A percentile compares a stretch with the other conserved stretches of the same genome.
phyloP scores from a whole-genome alignment of 2,888 invertebrate species.

The Mesopsocus fuscifrons region DNA sequence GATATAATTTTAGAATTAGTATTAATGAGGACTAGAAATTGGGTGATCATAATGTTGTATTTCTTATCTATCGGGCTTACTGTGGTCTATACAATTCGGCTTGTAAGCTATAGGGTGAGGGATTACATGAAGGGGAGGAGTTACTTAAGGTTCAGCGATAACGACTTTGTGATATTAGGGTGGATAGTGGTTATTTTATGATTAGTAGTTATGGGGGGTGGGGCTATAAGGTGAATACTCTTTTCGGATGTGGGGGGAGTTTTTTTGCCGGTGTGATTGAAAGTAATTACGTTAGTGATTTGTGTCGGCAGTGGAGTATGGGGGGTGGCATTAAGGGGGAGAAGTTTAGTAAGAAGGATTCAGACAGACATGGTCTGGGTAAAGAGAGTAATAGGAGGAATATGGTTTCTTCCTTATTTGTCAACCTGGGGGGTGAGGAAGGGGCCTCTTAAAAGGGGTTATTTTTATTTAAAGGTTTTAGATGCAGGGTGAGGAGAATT shows the following conservation, averaged over 20 bases:
- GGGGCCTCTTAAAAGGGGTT: conserved; percentile 28
- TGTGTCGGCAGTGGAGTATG: background rate
- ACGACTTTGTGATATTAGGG: conserved; percentile 29
- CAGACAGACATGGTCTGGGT: conserved; percentile 24
- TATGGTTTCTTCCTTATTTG: conserved; percentile 35
- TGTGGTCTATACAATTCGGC: conserved; percentile 34
- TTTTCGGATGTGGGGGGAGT: conserved; percentile 22
- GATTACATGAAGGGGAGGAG: conserved; percentile 29
- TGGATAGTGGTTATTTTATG: conserved; percentile 29
- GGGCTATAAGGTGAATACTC: conserved; percentile 33
- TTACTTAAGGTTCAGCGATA: conserved; percentile 29
- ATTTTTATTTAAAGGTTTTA: conserved; percentile 26
- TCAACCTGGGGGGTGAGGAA: conserved; percentile 28
- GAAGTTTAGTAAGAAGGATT: background rate
- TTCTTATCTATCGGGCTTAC: conserved; percentile 38
- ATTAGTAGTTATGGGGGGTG: conserved; percentile 33
- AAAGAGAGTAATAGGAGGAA: conserved; percentile 23
- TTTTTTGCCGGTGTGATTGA: background rate
- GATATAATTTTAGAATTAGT: conserved; percentile 40
- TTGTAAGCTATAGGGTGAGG: conserved; percentile 33
- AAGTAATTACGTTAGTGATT: background rate
- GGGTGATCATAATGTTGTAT: conserved; percentile 32
- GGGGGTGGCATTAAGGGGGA: background rate
- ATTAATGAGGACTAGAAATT: conserved; percentile 32
- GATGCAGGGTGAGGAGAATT: conserved; percentile 32